These are phyloP conservation scores for Aphrophora alni DNA, from an alignment of 2,888 invertebrate genomes.

Conservation along the genomic window DNA sequence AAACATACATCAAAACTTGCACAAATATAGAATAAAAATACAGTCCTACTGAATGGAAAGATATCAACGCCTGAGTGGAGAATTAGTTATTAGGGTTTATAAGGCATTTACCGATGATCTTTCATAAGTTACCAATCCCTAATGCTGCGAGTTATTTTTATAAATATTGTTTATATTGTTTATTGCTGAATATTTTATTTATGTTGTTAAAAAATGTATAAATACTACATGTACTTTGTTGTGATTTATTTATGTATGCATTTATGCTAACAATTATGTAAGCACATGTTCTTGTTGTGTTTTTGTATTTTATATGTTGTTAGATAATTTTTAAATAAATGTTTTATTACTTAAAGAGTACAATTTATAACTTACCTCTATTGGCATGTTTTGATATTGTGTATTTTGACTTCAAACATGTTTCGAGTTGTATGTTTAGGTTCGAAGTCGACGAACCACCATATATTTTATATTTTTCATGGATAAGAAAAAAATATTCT, in stretches of 20 bases:
- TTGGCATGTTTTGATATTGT: no score
- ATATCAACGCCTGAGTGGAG: no score
- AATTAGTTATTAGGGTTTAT: no score
- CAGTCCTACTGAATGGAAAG: no score
- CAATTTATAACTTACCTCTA: not conserved
- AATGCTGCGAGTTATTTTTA: not conserved
- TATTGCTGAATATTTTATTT: not conserved
- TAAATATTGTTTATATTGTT: not conserved
- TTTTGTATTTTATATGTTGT: not conserved
- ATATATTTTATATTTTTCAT: no score
- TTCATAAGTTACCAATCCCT: not conserved
- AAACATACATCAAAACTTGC: not conserved
- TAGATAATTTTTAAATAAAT: not conserved
- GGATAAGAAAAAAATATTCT: no score
- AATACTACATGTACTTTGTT: not conserved
- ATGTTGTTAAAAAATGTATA: not conserved
- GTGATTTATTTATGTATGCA: not conserved
- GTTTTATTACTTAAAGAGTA: not conserved
- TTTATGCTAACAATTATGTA: not conserved
- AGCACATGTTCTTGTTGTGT: slow-evolving; percentile 6
- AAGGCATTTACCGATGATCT: no score
- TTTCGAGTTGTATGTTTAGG: no score
- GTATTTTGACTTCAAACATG: no score
- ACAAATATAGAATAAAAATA: not conserved
- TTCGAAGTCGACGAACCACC: no score